These are phyloP conservation scores for Sphaeridia pumilis DNA, from an alignment of 2,888 invertebrate genomes.

Conservation along the genomic window DNA sequence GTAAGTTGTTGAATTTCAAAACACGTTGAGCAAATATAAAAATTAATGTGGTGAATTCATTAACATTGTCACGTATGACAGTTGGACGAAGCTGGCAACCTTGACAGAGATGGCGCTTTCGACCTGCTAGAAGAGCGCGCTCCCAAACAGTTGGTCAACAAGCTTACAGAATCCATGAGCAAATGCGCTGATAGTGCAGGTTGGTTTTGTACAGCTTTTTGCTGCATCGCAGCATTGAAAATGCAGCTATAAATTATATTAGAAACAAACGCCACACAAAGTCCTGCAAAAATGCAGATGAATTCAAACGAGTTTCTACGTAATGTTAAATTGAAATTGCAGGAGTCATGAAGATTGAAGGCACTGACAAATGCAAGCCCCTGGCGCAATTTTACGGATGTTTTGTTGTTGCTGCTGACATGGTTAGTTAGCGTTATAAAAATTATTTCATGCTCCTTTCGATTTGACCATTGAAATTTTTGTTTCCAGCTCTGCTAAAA, in stretches of 20 bases:
- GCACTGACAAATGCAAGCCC: conserved; percentile 16
- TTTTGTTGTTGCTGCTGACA: conserved; percentile 21
- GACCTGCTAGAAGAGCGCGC: conserved; percentile 27
- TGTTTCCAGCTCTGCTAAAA: no score
- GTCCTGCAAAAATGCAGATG: no score
- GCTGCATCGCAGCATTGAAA: no score
- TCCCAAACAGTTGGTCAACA: conserved; percentile 19
- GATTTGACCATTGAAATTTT: no score
- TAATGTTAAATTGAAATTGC: no score
- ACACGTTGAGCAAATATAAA: not conserved
- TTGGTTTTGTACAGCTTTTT: no score
- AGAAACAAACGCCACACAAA: no score
- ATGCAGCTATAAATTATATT: no score
- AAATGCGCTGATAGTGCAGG: conserved; percentile 23
- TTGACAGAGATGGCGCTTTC: conserved; percentile 23
- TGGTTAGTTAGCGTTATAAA: conserved; percentile 18
- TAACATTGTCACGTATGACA: no score
- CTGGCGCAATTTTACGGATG: conserved; percentile 22
- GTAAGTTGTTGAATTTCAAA: conserved; percentile 19
- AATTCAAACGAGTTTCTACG: no score
- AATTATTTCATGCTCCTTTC: no score
- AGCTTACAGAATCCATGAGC: conserved; percentile 22
- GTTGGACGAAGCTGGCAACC: conserved; percentile 22
- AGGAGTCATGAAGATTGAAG: conserved; percentile 7
- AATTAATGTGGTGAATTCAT: not conserved